A percentile compares a stretch with the other conserved stretches of the same genome.
phyloP scores from a whole-genome alignment of 2,113 vertebrate genomes.

The Paracanthobrama guichenoti region DNA sequence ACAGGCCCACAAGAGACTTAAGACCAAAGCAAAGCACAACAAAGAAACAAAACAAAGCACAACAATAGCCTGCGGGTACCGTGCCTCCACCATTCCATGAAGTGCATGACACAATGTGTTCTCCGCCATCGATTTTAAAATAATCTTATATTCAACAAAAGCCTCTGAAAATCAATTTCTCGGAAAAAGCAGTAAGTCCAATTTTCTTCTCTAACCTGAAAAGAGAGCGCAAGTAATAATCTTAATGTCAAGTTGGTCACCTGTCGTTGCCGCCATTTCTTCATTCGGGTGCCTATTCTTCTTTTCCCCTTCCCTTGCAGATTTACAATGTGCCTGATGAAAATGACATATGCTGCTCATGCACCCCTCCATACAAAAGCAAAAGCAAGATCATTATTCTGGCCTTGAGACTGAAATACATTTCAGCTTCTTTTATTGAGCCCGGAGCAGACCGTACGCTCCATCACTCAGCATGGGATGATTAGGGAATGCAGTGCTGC shows the following conservation, averaged over 20 bases:
- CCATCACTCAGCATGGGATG: conserved; percentile 44
- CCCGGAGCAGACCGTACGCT: conserved; percentile 1
- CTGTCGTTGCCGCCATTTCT: neutral
- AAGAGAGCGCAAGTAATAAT: conserved; percentile 36
- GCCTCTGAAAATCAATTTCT: conserved; percentile 32
- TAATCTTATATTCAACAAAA: conserved; percentile 39
- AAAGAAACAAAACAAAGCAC: conserved; percentile 34
- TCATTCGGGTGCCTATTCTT: neutral
- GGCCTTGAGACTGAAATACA: conserved; percentile 46
- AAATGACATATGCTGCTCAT: conserved; percentile 25
- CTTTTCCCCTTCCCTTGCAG: conserved; percentile 11
- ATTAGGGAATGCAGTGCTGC: conserved; percentile 32
- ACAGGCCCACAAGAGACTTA: conserved; percentile 1
- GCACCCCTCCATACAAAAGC: conserved; percentile 13
- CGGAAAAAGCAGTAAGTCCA: neutral
- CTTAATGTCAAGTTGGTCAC: conserved; percentile 35
- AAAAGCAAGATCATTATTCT: conserved; percentile 45
- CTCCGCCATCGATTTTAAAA: conserved; percentile 31
- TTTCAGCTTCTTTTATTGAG: conserved; percentile 47
- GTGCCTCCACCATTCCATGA: conserved; percentile 6
- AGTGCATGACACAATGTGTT: conserved; percentile 33
- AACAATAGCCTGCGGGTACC: conserved; percentile 14
- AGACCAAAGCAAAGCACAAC: conserved; percentile 37
- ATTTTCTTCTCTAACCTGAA: neutral
- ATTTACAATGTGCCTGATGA: conserved; percentile 34